phyloP scores from a whole-genome alignment of 37 sponge, comb jelly and placozoan genomes.

The Mnemiopsis leidyi region DNA sequence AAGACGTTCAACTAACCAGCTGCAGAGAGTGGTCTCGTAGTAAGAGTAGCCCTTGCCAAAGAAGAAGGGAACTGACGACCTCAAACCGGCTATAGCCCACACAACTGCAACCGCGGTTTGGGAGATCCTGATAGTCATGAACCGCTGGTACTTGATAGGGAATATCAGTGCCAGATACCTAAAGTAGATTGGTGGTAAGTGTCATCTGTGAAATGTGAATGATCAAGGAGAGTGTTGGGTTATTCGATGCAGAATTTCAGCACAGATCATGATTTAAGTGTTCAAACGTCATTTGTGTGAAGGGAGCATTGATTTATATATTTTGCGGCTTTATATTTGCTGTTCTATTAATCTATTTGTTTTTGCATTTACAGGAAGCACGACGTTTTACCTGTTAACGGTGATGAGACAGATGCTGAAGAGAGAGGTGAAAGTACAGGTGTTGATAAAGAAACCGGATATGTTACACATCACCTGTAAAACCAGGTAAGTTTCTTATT shows the following conservation, averaged over 20 bases:
- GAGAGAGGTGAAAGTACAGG: conserved; percentile 43
- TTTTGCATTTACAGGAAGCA: no score
- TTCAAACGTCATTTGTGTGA: no score
- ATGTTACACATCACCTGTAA: conserved; percentile 51
- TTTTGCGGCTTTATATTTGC: no score
- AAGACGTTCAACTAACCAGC: no score
- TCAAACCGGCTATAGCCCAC: background rate
- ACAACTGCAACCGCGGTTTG: background rate
- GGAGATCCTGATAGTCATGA: conserved; percentile 1
- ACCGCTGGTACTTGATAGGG: background rate
- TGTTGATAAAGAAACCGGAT: conserved; percentile 12
- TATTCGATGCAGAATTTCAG: no score
- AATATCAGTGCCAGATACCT: conserved; percentile 41
- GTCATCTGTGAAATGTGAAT: background rate
- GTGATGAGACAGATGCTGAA: conserved; percentile 49
- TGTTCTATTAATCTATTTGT: no score
- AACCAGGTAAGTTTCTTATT: no score
- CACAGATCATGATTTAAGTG: no score
- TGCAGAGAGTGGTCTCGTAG: conserved; percentile 33
- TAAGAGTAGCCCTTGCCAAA: background rate
- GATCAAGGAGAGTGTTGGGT: background rate
- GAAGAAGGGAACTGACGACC: conserved; percentile 7
- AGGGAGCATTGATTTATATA: no score
- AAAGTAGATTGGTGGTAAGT: background rate
- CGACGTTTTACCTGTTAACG: conserved; percentile 42